phyloP scores from a whole-genome alignment of 2,797 vertebrate species.

The Leptodactylus fallax region DNA sequence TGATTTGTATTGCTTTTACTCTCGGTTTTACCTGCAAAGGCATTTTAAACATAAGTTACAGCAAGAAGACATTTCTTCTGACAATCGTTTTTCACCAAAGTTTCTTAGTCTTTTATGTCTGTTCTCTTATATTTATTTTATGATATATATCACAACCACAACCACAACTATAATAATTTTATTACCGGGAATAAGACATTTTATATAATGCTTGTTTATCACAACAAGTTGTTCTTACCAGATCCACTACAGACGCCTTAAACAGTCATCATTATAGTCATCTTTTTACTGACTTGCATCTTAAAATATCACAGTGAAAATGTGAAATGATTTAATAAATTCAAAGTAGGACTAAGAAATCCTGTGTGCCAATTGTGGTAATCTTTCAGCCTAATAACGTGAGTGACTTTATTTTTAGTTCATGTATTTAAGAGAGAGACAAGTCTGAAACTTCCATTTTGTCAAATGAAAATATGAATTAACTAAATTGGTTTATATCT shows the following conservation, averaged over 20 bases:
- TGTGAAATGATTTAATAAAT: neutral
- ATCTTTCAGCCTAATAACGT: slow-evolving; percentile 1
- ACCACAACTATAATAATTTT: neutral
- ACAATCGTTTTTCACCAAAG: no score
- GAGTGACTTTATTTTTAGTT: slow-evolving; percentile 31
- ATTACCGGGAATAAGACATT: neutral
- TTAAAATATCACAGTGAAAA: slow-evolving; percentile 7
- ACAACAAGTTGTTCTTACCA: neutral
- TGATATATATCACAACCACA: no score
- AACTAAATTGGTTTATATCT: neutral
- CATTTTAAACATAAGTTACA: no score
- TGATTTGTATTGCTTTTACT: no score
- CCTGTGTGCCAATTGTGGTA: neutral
- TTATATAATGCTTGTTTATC: neutral
- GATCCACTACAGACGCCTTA: neutral
- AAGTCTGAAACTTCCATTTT: slow-evolving; percentile 31
- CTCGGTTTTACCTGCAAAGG: no score
- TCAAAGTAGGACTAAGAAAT: neutral
- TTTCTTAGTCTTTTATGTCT: no score
- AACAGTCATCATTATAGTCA: neutral
- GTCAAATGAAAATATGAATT: slow-evolving; percentile 26
- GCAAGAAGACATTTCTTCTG: neutral
- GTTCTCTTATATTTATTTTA: no score
- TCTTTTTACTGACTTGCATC: neutral
- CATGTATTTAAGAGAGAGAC: neutral